phyloP scores from a whole-genome alignment of 30 jellyfish, hydroid and myxozoan genomes.

The Sanderia malayensis region DNA sequence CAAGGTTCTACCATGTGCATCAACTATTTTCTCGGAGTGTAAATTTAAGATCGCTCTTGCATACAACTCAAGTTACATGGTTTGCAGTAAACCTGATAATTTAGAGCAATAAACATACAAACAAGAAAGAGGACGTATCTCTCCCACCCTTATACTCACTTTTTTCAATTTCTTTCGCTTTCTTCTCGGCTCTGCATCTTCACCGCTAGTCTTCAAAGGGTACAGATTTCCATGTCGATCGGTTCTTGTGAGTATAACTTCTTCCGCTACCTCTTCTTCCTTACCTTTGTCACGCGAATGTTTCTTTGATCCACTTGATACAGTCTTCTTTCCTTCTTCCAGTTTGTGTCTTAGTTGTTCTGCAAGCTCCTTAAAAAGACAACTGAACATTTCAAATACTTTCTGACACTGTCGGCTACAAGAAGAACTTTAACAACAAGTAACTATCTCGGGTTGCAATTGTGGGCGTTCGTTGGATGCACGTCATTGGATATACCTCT shows the following conservation, averaged over 20 bases:
- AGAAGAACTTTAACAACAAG: too few relatives aligned
- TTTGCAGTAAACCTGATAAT: neutral
- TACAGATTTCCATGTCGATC: conserved; percentile 83
- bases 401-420: too few relatives aligned
- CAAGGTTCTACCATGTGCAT: too few relatives aligned
- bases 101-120: neutral
- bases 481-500: too few relatives aligned
- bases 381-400: too few relatives aligned
- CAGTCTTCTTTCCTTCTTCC: conserved; percentile 38
- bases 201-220: conserved; percentile 67
- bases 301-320: neutral
- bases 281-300: neutral
- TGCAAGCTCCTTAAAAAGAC: conserved; percentile 60
- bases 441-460: too few relatives aligned
- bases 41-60: neutral
- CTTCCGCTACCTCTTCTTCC: too few relatives aligned
- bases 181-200: conserved; percentile 36
- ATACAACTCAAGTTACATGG: neutral
- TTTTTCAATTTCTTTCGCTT: conserved; percentile 53
- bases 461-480: too few relatives aligned
- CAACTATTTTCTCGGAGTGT: too few relatives aligned
- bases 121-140: neutral
- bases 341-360: conserved; percentile 52
- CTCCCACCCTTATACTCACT: neutral
- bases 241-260: conserved; percentile 64